Conservation (phyloP, 2,888 invertebrate species). For the Tetrapedia diversipes region DNA sequence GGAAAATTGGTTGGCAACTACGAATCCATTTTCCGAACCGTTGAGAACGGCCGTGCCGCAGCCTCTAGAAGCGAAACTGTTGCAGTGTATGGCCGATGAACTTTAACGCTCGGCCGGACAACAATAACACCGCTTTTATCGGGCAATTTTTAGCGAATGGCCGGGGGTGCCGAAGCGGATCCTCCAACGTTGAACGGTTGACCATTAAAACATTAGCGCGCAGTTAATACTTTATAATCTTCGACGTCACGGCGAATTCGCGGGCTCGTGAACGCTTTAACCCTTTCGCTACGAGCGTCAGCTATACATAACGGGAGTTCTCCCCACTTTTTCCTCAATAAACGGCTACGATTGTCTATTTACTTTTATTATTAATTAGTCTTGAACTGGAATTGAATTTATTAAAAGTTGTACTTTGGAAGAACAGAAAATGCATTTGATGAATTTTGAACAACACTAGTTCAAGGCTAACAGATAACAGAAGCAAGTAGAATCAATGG, state of each 20-base stretch:
- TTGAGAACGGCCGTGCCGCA: slow-evolving; percentile 62
- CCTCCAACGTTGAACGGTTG: slow-evolving; percentile 30
- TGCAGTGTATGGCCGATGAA: slow-evolving; percentile 66
- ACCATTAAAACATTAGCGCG: slow-evolving; percentile 65
- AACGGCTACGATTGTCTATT: too few species aligned
- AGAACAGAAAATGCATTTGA: too few species aligned
- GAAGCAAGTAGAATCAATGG: too few species aligned
- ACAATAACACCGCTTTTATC: slow-evolving; percentile 72
- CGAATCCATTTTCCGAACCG: slow-evolving; percentile 61
- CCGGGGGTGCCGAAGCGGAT: slow-evolving; percentile 34
- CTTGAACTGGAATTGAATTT: too few species aligned
- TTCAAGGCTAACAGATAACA: too few species aligned
- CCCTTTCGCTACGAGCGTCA: too few species aligned
- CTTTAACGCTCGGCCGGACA: slow-evolving; percentile 71
- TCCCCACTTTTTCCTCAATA: too few species aligned
- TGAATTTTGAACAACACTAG: too few species aligned
- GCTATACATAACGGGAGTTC: too few species aligned
- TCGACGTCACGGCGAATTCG: slow-evolving; percentile 31
- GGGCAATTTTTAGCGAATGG: slow-evolving; percentile 58
- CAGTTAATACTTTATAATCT: slow-evolving; percentile 62
- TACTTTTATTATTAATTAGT: too few species aligned
- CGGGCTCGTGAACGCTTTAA: slow-evolving; percentile 16
- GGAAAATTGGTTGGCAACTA: slow-evolving; percentile 71
- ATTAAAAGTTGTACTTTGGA: too few species aligned
- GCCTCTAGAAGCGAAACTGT: slow-evolving; percentile 58